Evolutionary conservation across 2,113 vertebrate species (phyloP).

Genomic region (Protomyctophum bolini): DNA sequence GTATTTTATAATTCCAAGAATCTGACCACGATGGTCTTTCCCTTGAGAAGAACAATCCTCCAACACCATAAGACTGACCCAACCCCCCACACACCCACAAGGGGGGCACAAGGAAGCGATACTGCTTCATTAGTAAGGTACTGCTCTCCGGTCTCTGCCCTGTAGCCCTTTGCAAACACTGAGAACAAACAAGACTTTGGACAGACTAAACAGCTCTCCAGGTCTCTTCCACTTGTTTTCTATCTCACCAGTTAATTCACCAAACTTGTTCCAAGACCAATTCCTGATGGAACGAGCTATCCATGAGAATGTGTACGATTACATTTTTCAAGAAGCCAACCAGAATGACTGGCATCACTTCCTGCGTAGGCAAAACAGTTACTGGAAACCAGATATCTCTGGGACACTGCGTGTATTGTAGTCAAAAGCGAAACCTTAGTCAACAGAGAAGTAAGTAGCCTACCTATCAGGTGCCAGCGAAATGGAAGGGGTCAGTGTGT

Average conservation of each 20-base stretch:
- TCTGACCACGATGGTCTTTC: not conserved
- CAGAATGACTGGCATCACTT: not conserved
- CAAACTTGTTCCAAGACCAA: slow-evolving; percentile 12
- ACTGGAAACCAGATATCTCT: not conserved
- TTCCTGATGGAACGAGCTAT: not conserved
- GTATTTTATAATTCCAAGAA: too few species aligned
- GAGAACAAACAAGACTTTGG: slow-evolving; percentile 40
- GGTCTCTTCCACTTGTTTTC: not conserved
- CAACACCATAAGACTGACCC: not conserved
- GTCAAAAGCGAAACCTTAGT: not conserved
- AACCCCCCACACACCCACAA: slow-evolving; percentile 13
- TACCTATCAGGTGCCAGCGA: not conserved
- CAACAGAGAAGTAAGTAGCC: not conserved
- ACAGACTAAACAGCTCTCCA: slow-evolving; percentile 34
- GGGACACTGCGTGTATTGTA: slow-evolving; percentile 11
- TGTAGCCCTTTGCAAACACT: slow-evolving; percentile 48
- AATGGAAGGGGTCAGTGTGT: not conserved
- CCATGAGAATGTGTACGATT: not conserved
- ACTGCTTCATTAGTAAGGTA: slow-evolving; percentile 22
- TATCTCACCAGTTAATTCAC: not conserved
- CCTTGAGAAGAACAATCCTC: not conserved
- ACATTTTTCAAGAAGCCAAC: not conserved
- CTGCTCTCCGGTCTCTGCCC: slow-evolving; percentile 26
- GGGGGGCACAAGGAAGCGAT: slow-evolving; percentile 38
- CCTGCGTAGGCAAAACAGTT: not conserved